phyloP scores from a whole-genome alignment of 2,888 invertebrate species.

The Archips xylosteana region DNA sequence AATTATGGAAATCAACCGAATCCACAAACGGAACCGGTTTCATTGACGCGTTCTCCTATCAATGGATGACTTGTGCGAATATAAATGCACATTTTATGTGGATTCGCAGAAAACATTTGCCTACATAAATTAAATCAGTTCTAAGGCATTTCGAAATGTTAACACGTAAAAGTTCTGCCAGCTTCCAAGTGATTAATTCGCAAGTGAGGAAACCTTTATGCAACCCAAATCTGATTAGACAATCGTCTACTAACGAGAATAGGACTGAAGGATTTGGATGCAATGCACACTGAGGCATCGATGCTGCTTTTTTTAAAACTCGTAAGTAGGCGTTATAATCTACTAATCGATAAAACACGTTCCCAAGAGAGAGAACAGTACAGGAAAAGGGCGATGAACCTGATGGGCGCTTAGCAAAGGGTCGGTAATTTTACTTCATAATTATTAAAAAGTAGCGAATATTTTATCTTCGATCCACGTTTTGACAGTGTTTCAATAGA shows the following conservation, averaged over 20 bases:
- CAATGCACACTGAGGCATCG: neutral
- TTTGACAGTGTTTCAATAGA: neutral
- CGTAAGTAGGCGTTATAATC: constrained; percentile 8
- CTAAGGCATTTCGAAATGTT: too few relatives aligned
- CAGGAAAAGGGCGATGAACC: constrained; percentile 2
- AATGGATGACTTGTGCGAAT: neutral
- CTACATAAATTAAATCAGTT: too few relatives aligned
- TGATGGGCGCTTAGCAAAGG: constrained; percentile 5
- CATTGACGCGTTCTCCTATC: neutral
- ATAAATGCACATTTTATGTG: neutral
- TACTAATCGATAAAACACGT: constrained; percentile 10
- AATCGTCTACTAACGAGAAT: neutral
- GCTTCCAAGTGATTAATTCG: neutral
- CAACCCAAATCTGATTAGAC: neutral
- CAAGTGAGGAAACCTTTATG: neutral
- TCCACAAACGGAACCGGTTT: constrained; percentile 6
- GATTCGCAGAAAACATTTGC: too few relatives aligned
- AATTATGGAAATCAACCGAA: constrained; percentile 18
- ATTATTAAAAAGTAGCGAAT: neutral
- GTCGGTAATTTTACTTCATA: constrained; percentile 1
- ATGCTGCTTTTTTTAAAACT: neutral
- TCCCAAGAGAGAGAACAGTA: constrained; percentile 8
- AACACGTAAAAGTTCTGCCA: too few relatives aligned
- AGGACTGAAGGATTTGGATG: neutral
- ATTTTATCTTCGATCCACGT: neutral